A percentile compares a stretch with the other conserved stretches of the same genome.
phyloP scores from a whole-genome alignment of 2,113 vertebrate species.

The Leucoraja erinaceus region DNA sequence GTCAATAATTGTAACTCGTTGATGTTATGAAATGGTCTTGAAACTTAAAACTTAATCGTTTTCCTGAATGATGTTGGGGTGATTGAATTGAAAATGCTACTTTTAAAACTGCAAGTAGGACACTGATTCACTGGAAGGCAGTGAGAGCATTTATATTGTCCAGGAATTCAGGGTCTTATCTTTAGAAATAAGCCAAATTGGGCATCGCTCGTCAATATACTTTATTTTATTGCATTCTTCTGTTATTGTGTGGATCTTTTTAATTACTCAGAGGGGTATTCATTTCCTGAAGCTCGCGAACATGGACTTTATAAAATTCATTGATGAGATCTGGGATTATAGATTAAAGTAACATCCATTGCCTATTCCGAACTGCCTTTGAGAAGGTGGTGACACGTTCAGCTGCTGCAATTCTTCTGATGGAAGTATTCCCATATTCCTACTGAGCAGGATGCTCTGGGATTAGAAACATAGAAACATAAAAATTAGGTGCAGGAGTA shows the following conservation, averaged over 20 bases:
- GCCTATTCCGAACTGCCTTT: no score
- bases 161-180: background rate
- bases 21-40: background rate
- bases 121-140: background rate
- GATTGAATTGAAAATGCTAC: background rate
- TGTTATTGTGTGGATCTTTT: no score
- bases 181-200: background rate
- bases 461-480: no score
- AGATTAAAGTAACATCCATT: no score
- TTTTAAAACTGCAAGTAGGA: background rate
- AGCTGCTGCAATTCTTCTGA: no score
- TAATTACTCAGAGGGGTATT: background rate
- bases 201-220: background rate
- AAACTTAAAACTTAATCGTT: background rate
- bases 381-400: no score
- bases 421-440: no score
- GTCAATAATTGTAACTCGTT: background rate
- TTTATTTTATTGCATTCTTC: background rate
- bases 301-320: background rate
- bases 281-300: background rate
- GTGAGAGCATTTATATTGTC: background rate
- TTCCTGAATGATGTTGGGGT: background rate
- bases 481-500: no score
- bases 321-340: no score
- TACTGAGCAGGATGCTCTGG: no score